Conservation (phyloP, 2,797 vertebrate species). For the Mormyrus hasselquistii region DNA sequence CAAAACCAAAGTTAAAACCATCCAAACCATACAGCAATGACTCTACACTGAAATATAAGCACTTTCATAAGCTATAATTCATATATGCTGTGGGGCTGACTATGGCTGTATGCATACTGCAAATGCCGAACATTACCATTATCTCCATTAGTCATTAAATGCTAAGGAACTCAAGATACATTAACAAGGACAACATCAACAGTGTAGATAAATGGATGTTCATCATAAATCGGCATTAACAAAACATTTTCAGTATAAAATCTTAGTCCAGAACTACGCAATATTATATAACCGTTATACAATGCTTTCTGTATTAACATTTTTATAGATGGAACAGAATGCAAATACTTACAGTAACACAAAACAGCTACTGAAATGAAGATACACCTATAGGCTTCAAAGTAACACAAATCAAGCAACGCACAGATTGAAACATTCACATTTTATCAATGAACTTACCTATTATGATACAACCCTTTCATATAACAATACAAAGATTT, state of each 20-base stretch:
- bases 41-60: not conserved
- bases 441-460: not conserved
- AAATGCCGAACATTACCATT: not conserved
- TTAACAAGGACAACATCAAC: not conserved
- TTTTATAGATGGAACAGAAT: not conserved
- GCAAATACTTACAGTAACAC: not conserved
- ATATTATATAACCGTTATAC: not conserved
- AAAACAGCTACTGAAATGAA: not conserved
- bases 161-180: not conserved
- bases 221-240: not conserved
- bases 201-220: not conserved
- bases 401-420: not conserved
- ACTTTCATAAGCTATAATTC: constrained; percentile 1
- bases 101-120: not conserved
- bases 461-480: not conserved
- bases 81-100: not conserved
- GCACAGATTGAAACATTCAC: not conserved
- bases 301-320: not conserved
- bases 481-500: not conserved
- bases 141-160: not conserved
- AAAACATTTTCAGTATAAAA: not conserved
- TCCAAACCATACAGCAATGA: not conserved
- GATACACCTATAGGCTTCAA: not conserved
- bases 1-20: constrained; percentile 45
- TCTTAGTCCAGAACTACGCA: not conserved